Percentiles rank a stretch among this genome's conserved stretches.
Evolutionary conservation across 2,113 vertebrate species (phyloP).

Genomic region (Bothrops jararaca): DNA sequence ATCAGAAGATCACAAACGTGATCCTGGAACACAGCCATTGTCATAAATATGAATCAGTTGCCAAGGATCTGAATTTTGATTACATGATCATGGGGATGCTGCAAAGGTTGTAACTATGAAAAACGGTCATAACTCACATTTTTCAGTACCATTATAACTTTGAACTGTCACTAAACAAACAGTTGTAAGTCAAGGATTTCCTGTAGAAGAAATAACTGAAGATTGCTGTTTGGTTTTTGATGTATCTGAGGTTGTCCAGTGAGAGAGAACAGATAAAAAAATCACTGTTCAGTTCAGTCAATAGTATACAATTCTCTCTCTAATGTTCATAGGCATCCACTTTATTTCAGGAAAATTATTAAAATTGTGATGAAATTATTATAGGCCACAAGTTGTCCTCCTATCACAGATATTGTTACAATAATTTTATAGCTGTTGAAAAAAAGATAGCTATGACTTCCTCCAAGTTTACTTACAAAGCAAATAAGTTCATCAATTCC

Average conservation of each 20-base stretch:
- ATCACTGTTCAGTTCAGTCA: conserved; percentile 1
- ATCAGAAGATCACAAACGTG: neutral
- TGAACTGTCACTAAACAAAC: neutral
- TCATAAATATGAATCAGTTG: neutral
- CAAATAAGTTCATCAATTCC: neutral
- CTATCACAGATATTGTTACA: neutral
- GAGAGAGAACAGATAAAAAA: neutral
- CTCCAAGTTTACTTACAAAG: neutral
- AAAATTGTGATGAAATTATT: neutral
- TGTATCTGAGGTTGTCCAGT: neutral
- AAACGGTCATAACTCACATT: neutral
- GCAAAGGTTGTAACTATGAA: neutral
- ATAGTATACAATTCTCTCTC: neutral
- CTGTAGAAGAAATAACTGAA: neutral
- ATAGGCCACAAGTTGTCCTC: neutral
- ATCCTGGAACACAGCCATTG: neutral
- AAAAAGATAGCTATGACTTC: neutral
- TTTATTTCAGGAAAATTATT: conserved; percentile 1
- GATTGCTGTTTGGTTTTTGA: neutral
- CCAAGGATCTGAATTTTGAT: neutral
- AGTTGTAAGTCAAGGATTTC: neutral
- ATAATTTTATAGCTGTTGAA: neutral
- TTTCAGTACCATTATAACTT: neutral
- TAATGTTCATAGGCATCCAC: neutral
- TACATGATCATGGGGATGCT: neutral